Evolutionary conservation across 2,888 invertebrate genomes (phyloP), one percentile per base, ranked within the genome.

Genomic region (Tinea pellionella): DNA sequence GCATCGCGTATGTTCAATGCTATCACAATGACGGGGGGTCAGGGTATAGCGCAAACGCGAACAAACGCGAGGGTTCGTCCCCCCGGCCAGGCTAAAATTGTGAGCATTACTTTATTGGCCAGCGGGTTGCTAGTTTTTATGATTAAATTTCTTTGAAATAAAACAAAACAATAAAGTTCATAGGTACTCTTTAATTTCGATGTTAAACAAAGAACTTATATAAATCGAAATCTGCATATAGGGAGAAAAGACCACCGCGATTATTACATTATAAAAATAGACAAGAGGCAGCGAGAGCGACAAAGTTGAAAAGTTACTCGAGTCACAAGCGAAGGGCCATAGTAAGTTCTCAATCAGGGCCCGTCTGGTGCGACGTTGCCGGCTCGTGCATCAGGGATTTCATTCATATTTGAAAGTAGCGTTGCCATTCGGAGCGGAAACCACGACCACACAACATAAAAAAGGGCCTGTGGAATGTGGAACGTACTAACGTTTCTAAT

Each of bases 361-460:
- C 75, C 80, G 85, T 81, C 85, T 84, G 80, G 76, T 64, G 87
- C 86, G 78, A 76, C 80, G 86, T 87, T 87, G 87, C 87, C 87
- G 65, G 70, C 62, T 80, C 78, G 85, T 67, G 71, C 80, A 72
- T 75, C 82, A 84, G 80, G 83, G 86, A 82, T 85, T 86, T 87
- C 87, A 87, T 87, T 87, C 87, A 87, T 87, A 87, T 87, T 83
- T 86, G 78, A 85, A 75, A 77, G 74, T 83, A 85, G 83, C 83
- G 86, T 87, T 86, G 86, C 87, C 85, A 83, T 78, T 78, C 75
- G 75, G 84, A 78, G 80, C 87, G 87, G 87, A 87, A 87, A 87
- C 85, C 82, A 82, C 86, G 86, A 83, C 84, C 84, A 84, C 85
- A 83, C 84, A 84, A 72, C 80, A 84, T 86, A 87, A 87, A 85